Base-by-base conservation (phyloP, 1,140 invertebrate genomes). In the Doryteuthis pealeii region DNA sequence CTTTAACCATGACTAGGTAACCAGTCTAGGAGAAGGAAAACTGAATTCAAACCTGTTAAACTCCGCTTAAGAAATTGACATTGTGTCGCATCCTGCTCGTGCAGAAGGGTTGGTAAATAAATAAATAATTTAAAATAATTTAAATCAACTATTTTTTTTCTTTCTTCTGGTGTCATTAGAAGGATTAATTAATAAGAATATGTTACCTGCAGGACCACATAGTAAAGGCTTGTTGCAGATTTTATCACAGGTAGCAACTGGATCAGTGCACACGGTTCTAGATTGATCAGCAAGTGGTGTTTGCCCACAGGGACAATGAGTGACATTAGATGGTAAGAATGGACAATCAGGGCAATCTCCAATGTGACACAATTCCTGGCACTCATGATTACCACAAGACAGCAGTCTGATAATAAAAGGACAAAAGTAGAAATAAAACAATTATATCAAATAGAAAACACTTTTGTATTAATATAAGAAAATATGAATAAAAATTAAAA, bases 281-380 rank as follows among this genome's bases (percentile, higher is more conserved):
- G 58, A 49, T 4, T 74, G 68, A 31, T 68, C 72, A 15, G 77
- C 62, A 22, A 91, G 79, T 2, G 84, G 81, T 8, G 91, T 93
- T 86, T 95, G 92, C 0, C 94, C 95, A 87, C 96, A 99, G 0
- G 92, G 94, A 86, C 96, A 99, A n/a, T 89, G 90, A 10, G 88
- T 91, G 14, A 96, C 90, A 30, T 89, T 82, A 8, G 58, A 54
- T 4, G 87, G 86, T 31, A 82, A 72, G 14, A 82, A 58, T n/a
- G 66, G 62, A 76, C 88, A 89, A 0, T 72, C 45, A 6, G 74
- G 73, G 79, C 88, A 89, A 18, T 80, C 75, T 0, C 83, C 87
- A 33, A 74, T 70, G 74, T 89, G 88, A 78, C 88, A 89, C 0
- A 77, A 58, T 28, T 79, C 71, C 22, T 81, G 79, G 83, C 88